Percentiles rank a stretch among this genome's conserved stretches.
phyloP scores from a whole-genome alignment of 2,797 vertebrate species.

The Falco columbarius region DNA sequence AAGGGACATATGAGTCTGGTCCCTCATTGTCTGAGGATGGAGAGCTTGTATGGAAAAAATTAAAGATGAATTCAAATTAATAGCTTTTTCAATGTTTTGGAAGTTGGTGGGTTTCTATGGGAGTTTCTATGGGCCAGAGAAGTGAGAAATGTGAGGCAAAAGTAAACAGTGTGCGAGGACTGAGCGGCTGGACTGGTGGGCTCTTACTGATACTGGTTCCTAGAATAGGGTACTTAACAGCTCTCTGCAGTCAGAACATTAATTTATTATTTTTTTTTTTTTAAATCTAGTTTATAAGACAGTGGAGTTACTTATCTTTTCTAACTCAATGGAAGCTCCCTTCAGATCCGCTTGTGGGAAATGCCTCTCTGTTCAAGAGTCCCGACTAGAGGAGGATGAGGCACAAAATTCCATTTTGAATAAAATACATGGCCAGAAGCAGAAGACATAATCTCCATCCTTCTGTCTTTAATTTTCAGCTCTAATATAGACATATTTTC shows the following conservation, averaged over 20 bases:
- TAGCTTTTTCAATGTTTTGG: background rate
- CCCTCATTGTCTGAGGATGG: background rate
- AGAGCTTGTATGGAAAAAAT: background rate
- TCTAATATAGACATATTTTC: background rate
- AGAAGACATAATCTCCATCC: background rate
- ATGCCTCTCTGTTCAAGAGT: background rate
- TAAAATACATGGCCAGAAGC: background rate
- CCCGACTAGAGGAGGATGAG: background rate
- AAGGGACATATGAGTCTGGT: background rate
- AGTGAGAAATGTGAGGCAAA: background rate
- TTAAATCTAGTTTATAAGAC: background rate
- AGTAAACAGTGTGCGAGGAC: background rate
- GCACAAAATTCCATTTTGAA: slow-evolving; percentile 4
- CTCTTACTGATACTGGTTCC: background rate
- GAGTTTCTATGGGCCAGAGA: background rate
- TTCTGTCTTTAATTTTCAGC: background rate
- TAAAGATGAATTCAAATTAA: background rate
- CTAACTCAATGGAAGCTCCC: background rate
- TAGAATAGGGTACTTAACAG: background rate
- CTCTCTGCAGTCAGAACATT: background rate
- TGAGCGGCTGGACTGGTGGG: background rate
- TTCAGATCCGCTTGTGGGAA: background rate
- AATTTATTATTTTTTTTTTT: background rate
- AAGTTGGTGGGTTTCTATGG: background rate
- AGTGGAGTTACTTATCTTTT: background rate